Percentiles rank a stretch among this genome's conserved stretches.
Conservation (phyloP, 2,888 invertebrate genomes). For the Rhingia campestris region DNA sequence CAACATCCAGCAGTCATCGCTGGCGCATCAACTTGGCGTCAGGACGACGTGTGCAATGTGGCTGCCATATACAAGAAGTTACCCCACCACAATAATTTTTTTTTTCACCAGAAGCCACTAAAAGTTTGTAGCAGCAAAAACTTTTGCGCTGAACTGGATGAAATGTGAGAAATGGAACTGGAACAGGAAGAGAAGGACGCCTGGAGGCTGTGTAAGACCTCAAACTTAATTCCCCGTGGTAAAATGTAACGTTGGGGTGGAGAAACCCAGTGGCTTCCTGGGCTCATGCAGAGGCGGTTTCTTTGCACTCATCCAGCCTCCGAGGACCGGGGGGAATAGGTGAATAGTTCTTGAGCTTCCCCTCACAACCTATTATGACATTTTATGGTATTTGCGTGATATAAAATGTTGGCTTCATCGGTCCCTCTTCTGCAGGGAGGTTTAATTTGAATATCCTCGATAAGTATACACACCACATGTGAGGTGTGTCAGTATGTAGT, state of each 20-base stretch:
- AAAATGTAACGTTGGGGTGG: not conserved
- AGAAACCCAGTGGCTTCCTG: conserved; percentile 31
- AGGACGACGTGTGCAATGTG: conserved; percentile 9
- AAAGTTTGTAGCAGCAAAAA: conserved; percentile 54
- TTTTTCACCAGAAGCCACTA: conserved; percentile 42
- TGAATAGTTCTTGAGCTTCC: conserved; percentile 28
- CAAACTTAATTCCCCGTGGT: conserved; percentile 24
- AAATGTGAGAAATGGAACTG: conserved; percentile 9
- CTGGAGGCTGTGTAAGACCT: not conserved
- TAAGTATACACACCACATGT: conserved; percentile 17
- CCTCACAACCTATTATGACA: conserved; percentile 47
- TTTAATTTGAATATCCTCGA: conserved; percentile 51
- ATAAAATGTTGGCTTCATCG: conserved; percentile 32
- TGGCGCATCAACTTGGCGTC: conserved; percentile 14
- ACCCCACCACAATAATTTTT: conserved; percentile 42
- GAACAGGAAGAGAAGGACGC: conserved; percentile 48
- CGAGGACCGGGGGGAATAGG: not conserved
- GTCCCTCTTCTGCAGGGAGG: not conserved
- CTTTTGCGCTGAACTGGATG: conserved; percentile 1
- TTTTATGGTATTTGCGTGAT: conserved; percentile 71
- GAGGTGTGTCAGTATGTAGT: not conserved
- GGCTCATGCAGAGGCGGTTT: conserved; percentile 17
- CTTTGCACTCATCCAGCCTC: conserved; percentile 2
- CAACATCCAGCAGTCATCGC: conserved; percentile 43
- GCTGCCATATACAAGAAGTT: conserved; percentile 43